Conservation (phyloP, 2,113 vertebrate species). For the Agelaius tricolor region DNA sequence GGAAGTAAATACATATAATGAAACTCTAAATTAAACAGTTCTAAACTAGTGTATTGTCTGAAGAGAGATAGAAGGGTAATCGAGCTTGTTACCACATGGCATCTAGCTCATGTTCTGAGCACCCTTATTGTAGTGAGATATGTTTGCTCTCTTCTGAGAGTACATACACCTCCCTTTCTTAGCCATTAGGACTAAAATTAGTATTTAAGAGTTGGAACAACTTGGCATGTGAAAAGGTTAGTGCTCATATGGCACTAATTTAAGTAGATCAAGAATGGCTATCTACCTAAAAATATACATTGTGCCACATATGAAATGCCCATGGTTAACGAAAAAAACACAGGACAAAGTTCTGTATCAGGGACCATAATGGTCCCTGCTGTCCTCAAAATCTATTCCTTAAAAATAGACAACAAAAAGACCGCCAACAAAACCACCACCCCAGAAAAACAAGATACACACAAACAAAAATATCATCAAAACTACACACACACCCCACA, state of each 20-base stretch:
- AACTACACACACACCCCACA: neutral
- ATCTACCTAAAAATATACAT: neutral
- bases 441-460: neutral
- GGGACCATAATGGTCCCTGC: neutral
- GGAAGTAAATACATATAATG: neutral
- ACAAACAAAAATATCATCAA: neutral
- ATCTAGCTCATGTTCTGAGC: neutral
- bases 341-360: neutral
- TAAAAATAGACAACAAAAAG: neutral
- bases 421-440: neutral
- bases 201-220: neutral
- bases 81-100: neutral
- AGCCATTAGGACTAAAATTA: neutral
- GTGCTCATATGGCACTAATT: neutral
- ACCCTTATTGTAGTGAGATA: neutral
- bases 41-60: neutral
- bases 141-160: neutral
- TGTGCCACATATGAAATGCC: neutral
- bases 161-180: neutral
- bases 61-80: neutral
- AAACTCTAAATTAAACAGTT: neutral
- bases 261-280: neutral
- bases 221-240: neutral
- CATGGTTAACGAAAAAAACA: neutral
- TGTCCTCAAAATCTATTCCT: neutral